phyloP scores from a whole-genome alignment of 2,797 vertebrate species.

The Lacerta agilis region DNA sequence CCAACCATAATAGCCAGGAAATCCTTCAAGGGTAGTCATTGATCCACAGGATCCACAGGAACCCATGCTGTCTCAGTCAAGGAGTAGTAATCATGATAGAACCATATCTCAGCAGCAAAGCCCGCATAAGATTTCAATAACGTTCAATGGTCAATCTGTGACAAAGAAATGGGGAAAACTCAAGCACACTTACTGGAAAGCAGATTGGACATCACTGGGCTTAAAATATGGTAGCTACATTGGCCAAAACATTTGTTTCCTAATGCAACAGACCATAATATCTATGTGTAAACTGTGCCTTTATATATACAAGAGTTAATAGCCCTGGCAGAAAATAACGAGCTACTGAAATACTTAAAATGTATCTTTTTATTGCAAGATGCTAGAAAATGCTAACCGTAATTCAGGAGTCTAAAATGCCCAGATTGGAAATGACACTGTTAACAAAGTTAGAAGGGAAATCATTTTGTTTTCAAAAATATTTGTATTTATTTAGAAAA shows the following conservation, averaged over 20 bases:
- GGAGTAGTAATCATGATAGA: not conserved
- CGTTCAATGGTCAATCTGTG: not conserved
- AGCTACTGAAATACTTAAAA: not conserved
- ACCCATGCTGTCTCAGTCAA: not conserved
- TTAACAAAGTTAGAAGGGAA: not conserved
- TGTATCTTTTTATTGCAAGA: not conserved
- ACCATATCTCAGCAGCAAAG: not conserved
- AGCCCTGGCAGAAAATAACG: not conserved
- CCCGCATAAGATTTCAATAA: not conserved
- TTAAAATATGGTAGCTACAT: not conserved
- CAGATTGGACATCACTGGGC: not conserved
- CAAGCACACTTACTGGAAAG: not conserved
- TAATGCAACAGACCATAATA: not conserved
- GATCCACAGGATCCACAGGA: too few relatives aligned
- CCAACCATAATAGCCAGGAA: not conserved
- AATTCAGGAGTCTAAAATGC: not conserved
- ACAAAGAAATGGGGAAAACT: not conserved
- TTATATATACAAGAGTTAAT: not conserved
- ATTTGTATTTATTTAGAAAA: conserved; percentile 5
- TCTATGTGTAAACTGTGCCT: not conserved
- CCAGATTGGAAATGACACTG: not conserved
- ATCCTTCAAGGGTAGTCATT: too few relatives aligned
- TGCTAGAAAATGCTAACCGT: not conserved
- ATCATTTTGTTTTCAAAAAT: not conserved
- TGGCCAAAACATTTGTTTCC: not conserved